Percentiles rank a stretch among this genome's conserved stretches.
phyloP scores from a whole-genome alignment of 1,140 invertebrate genomes.

The Eriosoma lanigerum region DNA sequence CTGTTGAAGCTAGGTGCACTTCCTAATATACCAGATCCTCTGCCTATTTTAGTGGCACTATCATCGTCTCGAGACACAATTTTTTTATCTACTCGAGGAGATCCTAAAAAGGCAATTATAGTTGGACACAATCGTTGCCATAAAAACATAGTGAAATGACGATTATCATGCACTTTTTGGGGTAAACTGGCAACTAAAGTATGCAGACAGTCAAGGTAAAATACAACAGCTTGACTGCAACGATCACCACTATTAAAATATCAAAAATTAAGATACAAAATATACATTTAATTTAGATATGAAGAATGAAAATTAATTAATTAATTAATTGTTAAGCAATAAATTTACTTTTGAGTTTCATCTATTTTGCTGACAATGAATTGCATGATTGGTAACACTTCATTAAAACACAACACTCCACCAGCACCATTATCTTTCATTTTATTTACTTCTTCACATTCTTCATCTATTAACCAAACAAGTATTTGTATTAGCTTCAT shows the following conservation, averaged over 20 bases:
- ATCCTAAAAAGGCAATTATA: conserved; percentile 81
- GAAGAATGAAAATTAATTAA: too few relatives aligned
- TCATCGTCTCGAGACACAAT: conserved; percentile 68
- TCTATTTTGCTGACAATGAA: conserved; percentile 84
- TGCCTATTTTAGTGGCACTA: conserved; percentile 59
- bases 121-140: conserved; percentile 92
- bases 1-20: conserved; percentile 74
- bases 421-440: conserved; percentile 64
- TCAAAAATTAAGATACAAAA: conserved; percentile 26
- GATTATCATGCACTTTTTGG: conserved; percentile 76
- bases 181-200: conserved; percentile 81
- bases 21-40: conserved; percentile 72
- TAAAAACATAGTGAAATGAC: conserved; percentile 80
- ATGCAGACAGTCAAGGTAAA: conserved; percentile 82
- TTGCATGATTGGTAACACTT: conserved; percentile 85
- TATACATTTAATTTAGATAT: too few relatives aligned
- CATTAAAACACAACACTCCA: conserved; percentile 83
- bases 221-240: conserved; percentile 68
- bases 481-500: background rate
- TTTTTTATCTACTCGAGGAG: conserved; percentile 73
- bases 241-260: conserved; percentile 43
- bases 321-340: conserved; percentile 28
- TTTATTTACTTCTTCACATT: conserved; percentile 72
- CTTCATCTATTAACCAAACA: conserved; percentile 65
- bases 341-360: conserved; percentile 73